A percentile compares a stretch with the other conserved stretches of the same genome.
These are phyloP conservation scores for Chionodraco myersi DNA, from an alignment of 2,113 vertebrate species.

Conservation along the genomic window DNA sequence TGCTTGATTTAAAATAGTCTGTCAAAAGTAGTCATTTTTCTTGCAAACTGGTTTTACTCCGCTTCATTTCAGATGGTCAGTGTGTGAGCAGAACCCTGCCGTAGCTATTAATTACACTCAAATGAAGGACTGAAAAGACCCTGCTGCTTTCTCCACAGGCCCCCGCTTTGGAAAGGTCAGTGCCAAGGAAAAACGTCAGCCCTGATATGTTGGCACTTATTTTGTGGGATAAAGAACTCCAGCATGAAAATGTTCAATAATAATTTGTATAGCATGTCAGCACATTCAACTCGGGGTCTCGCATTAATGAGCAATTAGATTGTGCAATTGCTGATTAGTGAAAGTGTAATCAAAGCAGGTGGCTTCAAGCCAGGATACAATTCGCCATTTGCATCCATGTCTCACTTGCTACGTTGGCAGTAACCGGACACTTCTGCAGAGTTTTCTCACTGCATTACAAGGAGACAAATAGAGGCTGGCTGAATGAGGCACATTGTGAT, in stretches of 20 bases:
- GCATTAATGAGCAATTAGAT: background rate
- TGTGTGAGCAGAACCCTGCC: background rate
- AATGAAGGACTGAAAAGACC: slow-evolving; percentile 13
- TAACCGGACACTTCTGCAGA: background rate
- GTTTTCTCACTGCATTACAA: slow-evolving; percentile 7
- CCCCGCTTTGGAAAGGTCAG: slow-evolving; percentile 43
- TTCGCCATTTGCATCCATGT: background rate
- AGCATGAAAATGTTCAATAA: too few relatives aligned
- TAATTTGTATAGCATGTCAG: background rate
- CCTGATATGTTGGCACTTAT: background rate
- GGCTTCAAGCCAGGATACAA: slow-evolving; percentile 1
- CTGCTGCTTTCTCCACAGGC: slow-evolving; percentile 29
- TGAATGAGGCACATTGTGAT: background rate
- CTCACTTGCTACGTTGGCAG: background rate
- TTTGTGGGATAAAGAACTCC: too few relatives aligned
- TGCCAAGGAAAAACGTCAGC: background rate
- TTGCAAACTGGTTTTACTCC: too few relatives aligned
- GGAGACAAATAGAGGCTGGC: background rate
- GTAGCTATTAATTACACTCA: slow-evolving; percentile 28
- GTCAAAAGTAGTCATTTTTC: too few relatives aligned
- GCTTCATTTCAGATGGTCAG: slow-evolving; percentile 1
- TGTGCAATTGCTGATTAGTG: background rate
- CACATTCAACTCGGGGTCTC: background rate
- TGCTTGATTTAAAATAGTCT: background rate
- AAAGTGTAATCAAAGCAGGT: slow-evolving; percentile 1